phyloP scores from a whole-genome alignment of 2,888 invertebrate genomes.

The Vanessa cardui region DNA sequence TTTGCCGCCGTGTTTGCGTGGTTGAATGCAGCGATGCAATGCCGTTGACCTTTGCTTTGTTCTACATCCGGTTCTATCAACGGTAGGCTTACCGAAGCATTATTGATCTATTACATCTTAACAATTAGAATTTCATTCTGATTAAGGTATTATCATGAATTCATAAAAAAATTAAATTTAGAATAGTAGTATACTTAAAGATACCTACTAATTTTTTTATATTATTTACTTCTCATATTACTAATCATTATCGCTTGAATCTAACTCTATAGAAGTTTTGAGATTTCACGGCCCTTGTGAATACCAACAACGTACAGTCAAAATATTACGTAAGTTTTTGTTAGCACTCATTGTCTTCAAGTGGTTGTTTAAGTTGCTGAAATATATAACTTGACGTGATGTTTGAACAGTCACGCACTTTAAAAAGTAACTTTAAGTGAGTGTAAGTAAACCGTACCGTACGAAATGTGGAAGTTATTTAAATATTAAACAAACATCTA shows the following conservation, averaged over 20 bases:
- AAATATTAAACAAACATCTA: slow-evolving; percentile 10
- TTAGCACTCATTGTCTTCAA: slow-evolving; percentile 3
- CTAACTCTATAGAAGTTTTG: not conserved
- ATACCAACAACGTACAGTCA: slow-evolving; percentile 2
- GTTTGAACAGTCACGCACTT: slow-evolving; percentile 67
- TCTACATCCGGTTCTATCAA: slow-evolving; percentile 57
- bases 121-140: slow-evolving; percentile 31
- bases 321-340: slow-evolving; percentile 10
- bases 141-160: slow-evolving; percentile 22
- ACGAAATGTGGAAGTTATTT: slow-evolving; percentile 11
- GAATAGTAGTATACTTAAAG: too few species aligned
- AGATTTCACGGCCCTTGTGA: not conserved
- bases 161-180: too few species aligned
- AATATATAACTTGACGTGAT: slow-evolving; percentile 47
- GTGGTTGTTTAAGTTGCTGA: slow-evolving; percentile 7
- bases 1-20: slow-evolving; percentile 37
- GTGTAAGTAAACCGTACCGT: slow-evolving; percentile 35
- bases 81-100: slow-evolving; percentile 26
- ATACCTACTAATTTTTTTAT: too few species aligned
- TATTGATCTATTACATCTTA: slow-evolving; percentile 30
- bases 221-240: too few species aligned
- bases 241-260: too few species aligned
- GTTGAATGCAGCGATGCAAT: slow-evolving; percentile 40
- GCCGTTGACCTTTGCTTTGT: slow-evolving; percentile 69
- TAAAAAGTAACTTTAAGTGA: slow-evolving; percentile 47